These are phyloP conservation scores for Tamias sibiricus DNA, from an alignment of 2,113 vertebrate species.

Conservation along the genomic window DNA sequence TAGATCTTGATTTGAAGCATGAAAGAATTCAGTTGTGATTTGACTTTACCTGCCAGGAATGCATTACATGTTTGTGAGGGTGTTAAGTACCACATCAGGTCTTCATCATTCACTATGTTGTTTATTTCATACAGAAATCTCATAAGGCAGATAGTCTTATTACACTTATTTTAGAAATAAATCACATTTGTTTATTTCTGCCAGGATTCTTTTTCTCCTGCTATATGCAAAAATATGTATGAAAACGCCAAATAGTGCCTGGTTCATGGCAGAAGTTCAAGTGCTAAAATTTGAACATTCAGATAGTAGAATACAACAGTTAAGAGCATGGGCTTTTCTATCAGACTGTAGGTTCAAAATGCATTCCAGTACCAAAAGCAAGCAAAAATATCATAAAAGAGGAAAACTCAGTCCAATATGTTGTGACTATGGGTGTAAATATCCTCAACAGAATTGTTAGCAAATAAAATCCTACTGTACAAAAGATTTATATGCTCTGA, in stretches of 20 bases:
- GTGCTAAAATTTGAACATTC: background rate
- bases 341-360: conserved; percentile 15
- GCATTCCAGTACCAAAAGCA: background rate
- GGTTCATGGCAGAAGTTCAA: background rate
- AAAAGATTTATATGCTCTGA: background rate
- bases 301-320: background rate
- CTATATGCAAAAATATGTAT: background rate
- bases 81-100: background rate
- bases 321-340: background rate
- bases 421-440: background rate
- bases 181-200: background rate
- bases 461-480: background rate
- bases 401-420: background rate
- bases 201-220: background rate
- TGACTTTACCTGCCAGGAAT: background rate
- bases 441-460: background rate
- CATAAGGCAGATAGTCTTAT: background rate
- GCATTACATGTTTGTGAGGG: background rate
- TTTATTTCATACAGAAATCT: background rate
- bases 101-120: background rate
- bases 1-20: background rate
- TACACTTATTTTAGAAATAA: conserved; percentile 19
- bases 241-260: background rate
- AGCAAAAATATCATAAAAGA: background rate
- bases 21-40: background rate